Conservation (phyloP, 64 coral and sea anemone genomes). For the Montipora foliosa region DNA sequence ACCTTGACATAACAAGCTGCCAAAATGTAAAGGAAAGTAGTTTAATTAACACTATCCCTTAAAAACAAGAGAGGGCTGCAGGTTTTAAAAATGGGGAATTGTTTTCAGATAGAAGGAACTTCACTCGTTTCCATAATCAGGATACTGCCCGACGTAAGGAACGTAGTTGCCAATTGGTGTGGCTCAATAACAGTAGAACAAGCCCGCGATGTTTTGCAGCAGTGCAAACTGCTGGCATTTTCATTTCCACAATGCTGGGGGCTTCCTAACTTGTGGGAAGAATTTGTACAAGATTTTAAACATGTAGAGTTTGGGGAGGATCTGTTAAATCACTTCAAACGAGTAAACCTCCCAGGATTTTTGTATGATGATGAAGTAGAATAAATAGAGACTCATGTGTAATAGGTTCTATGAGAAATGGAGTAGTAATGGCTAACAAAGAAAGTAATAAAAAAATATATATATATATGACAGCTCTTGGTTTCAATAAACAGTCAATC, state of each 20-base stretch:
- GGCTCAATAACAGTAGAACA: constrained; percentile 1
- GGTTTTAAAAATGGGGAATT: neutral
- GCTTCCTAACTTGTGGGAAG: neutral
- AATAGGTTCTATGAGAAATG: neutral
- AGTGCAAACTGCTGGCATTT: neutral
- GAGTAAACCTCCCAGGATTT: too few species aligned
- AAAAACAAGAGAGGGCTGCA: neutral
- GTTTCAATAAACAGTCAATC: neutral
- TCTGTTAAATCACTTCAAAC: too few species aligned
- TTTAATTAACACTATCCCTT: too few species aligned
- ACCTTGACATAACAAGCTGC: too few species aligned
- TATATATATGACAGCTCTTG: neutral
- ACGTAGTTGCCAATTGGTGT: neutral
- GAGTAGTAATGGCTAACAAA: neutral
- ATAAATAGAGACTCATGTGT: neutral
- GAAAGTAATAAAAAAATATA: neutral
- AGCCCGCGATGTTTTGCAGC: neutral
- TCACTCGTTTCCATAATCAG: neutral
- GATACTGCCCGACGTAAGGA: neutral
- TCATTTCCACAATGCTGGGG: neutral
- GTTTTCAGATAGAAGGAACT: neutral
- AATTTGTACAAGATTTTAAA: neutral
- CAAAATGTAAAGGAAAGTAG: too few species aligned
- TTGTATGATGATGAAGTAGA: neutral
- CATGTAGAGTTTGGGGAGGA: neutral